These are phyloP conservation scores for Panthera uncia DNA, from an alignment of 2,113 vertebrate genomes.

Conservation along the genomic window DNA sequence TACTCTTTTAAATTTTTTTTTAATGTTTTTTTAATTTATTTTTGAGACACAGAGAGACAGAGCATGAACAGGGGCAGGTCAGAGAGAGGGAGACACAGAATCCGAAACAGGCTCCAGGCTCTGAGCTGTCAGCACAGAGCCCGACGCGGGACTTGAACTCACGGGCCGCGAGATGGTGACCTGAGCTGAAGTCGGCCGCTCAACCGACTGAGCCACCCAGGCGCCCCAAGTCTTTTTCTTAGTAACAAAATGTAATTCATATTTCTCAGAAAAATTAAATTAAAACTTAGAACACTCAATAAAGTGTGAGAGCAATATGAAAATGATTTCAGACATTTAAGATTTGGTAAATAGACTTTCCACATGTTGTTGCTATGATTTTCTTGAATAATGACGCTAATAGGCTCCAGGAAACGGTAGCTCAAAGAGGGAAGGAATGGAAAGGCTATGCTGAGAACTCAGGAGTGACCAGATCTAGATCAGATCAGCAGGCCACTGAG, in stretches of 20 bases:
- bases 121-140: too few species aligned
- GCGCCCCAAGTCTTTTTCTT: not conserved
- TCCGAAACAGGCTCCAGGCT: too few species aligned
- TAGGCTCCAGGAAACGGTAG: not conserved
- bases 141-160: too few species aligned
- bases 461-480: not conserved
- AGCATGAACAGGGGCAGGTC: too few species aligned
- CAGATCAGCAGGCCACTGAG: not conserved
- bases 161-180: too few species aligned
- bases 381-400: not conserved
- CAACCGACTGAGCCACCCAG: too few species aligned
- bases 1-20: not conserved
- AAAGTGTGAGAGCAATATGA: not conserved
- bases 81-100: too few species aligned
- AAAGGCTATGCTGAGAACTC: not conserved
- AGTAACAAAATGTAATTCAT: not conserved
- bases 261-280: slow-evolving; percentile 16
- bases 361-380: not conserved
- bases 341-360: not conserved
- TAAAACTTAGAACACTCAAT: not conserved
- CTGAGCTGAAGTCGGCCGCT: too few species aligned
- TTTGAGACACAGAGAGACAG: too few species aligned
- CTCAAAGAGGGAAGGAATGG: not conserved
- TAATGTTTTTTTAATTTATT: too few species aligned
- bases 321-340: not conserved